phyloP scores from a whole-genome alignment of 2,113 vertebrate genomes.

The Trichechus manatus region DNA sequence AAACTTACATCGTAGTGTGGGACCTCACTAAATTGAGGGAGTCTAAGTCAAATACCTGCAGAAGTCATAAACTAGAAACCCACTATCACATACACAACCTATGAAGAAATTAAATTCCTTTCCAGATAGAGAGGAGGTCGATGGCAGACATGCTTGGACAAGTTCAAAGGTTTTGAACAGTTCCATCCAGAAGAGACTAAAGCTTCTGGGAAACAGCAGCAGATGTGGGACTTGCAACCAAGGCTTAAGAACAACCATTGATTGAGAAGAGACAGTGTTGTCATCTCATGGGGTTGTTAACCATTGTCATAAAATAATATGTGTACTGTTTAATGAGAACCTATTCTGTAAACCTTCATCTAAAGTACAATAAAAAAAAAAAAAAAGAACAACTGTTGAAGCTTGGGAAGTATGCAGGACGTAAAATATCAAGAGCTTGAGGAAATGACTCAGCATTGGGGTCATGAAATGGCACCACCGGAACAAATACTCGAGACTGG shows the following conservation, averaged over 20 bases:
- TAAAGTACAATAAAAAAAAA: too few relatives aligned
- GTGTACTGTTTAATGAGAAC: too few relatives aligned
- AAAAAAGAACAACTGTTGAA: neutral
- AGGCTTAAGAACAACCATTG: neutral
- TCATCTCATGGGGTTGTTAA: too few relatives aligned
- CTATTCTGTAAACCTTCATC: too few relatives aligned
- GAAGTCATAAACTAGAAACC: conserved; percentile 27
- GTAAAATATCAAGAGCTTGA: neutral
- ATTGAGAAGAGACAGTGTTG: too few relatives aligned
- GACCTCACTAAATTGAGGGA: neutral
- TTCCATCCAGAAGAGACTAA: neutral
- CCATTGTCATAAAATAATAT: too few relatives aligned
- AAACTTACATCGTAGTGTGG: neutral
- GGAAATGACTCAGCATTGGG: neutral
- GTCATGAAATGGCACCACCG: neutral
- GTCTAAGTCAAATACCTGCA: neutral
- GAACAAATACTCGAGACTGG: neutral
- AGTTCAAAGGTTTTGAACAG: neutral
- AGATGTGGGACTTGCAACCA: neutral
- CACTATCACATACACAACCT: neutral
- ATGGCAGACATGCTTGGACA: neutral
- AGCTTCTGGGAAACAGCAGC: neutral
- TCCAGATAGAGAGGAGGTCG: neutral
- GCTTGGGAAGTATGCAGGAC: neutral
- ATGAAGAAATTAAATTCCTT: neutral